These are phyloP conservation scores for Mesoligia furuncula DNA, from an alignment of 2,888 invertebrate genomes.

Conservation along the genomic window DNA sequence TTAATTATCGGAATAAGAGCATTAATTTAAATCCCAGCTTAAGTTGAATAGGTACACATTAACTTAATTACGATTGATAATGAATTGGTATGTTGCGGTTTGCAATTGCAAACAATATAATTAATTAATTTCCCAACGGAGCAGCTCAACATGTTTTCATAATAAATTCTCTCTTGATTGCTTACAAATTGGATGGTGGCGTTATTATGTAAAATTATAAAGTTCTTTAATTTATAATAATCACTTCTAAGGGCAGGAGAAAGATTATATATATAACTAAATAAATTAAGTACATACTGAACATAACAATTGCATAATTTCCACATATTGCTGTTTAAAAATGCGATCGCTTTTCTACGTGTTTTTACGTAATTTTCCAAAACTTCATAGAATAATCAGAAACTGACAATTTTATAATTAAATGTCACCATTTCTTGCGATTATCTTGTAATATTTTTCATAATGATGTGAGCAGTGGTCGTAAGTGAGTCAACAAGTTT, in stretches of 20 bases:
- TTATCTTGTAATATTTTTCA: not conserved
- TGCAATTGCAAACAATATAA: conserved; percentile 5
- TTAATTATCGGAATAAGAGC: not conserved
- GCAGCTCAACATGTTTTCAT: not conserved
- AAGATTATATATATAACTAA: not conserved
- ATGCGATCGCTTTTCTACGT: not conserved
- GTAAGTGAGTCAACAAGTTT: not conserved
- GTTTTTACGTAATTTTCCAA: not conserved
- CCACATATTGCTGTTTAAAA: not conserved
- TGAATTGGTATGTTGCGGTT: conserved; percentile 3
- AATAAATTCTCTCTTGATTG: not conserved
- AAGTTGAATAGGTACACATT: not conserved
- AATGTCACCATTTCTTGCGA: not conserved
- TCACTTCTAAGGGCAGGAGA: not conserved
- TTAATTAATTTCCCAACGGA: conserved; percentile 3
- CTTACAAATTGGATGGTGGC: not conserved
- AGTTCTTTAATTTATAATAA: not conserved
- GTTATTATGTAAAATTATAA: not conserved
- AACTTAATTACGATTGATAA: not conserved
- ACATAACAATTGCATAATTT: not conserved
- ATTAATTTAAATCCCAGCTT: not conserved
- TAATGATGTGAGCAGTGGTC: not conserved
- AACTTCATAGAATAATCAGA: not conserved
- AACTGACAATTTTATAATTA: not conserved
- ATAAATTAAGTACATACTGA: not conserved